phyloP scores from a whole-genome alignment of 2,888 invertebrate genomes.

The Ophonus ardosiacus region DNA sequence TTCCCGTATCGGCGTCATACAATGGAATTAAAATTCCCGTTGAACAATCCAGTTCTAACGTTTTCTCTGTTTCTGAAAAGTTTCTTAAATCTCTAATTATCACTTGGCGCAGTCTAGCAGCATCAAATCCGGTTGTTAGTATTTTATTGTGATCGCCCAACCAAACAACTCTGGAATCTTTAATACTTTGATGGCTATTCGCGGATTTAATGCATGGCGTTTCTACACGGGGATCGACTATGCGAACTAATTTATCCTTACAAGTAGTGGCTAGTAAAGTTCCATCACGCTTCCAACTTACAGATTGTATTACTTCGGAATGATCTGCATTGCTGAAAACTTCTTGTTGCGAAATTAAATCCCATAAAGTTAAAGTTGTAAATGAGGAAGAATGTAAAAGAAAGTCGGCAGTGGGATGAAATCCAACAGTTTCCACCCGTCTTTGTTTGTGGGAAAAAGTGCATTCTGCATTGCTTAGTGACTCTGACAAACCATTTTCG shows the following conservation, averaged over 20 bases:
- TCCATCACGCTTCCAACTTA: conserved; percentile 95
- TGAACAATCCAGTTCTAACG: conserved; percentile 89
- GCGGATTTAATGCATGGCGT: conserved; percentile 81
- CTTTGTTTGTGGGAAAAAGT: conserved; percentile 90
- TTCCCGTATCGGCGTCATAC: conserved; percentile 94
- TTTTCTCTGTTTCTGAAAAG: conserved; percentile 86
- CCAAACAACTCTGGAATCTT: conserved; percentile 95
- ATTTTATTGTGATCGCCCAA: conserved; percentile 90
- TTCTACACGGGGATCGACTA: conserved; percentile 88
- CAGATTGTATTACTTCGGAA: conserved; percentile 91
- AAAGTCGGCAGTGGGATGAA: conserved; percentile 94
- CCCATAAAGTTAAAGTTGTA: conserved; percentile 90
- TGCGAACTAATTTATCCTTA: conserved; percentile 93
- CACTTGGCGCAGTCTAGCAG: conserved; percentile 91
- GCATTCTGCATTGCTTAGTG: conserved; percentile 87
- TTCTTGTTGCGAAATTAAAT: conserved; percentile 89
- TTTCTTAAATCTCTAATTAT: conserved; percentile 92
- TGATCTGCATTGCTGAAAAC: conserved; percentile 84
- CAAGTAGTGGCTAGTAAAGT: conserved; percentile 89
- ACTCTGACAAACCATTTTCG: conserved; percentile 86
- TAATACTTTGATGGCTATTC: conserved; percentile 92
- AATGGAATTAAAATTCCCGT: conserved; percentile 95
- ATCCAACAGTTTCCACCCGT: conserved; percentile 92
- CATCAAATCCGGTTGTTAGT: conserved; percentile 93
- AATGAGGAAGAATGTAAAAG: conserved; percentile 92